Evolutionary conservation across 2,113 vertebrate species (phyloP), one percentile per base, ranked within the genome.

Genomic region (Brienomyrus brachyistius): DNA sequence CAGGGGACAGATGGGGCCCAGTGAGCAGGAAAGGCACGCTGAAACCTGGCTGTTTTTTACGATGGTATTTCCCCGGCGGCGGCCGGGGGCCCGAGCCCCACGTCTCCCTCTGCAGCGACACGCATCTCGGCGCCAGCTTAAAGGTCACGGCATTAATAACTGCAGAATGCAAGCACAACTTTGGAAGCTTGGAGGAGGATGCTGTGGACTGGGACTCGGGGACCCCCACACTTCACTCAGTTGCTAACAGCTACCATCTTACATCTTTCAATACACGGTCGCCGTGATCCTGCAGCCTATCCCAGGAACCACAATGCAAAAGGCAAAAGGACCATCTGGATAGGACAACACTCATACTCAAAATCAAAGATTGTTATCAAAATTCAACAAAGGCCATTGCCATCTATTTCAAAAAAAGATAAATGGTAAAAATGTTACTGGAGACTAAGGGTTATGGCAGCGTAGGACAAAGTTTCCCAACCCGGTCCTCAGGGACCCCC

Each of bases 11-110:
- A 88, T 5, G 23, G 17, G 48, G 45, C 23, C n/a, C 54, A 23
- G 54, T 45, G 40, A 88, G 62, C 10, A 51, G 82, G 50, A 54
- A 31, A 80, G 31, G 35, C 74, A 15, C 21, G 11, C 21, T 82
- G 11, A 89, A 45, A 59, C 15, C 35, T 23, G 77, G 40, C 87
- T 88, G 87, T 66, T 88, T 89, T 89, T 52, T 82, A 54, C 35
- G 66, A 17, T 27, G 50, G 27, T 52, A 66, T 66, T 66, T 13
- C 13, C 45, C n/a, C n/a, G 35, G 35, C 8, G 85, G 50, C 52
- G 31, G 31, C 84, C 90, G 77, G 88, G 50, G 50, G 62, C 40
- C 15, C 23, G 35, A 70, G 56, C 86, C 40, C 45, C 23, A 27
- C n/a, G 51, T 77, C 47, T 47, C 54, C 70, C 23, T 5, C 66